phyloP scores from a whole-genome alignment of 1,140 invertebrate species.

The Solen grandis region DNA sequence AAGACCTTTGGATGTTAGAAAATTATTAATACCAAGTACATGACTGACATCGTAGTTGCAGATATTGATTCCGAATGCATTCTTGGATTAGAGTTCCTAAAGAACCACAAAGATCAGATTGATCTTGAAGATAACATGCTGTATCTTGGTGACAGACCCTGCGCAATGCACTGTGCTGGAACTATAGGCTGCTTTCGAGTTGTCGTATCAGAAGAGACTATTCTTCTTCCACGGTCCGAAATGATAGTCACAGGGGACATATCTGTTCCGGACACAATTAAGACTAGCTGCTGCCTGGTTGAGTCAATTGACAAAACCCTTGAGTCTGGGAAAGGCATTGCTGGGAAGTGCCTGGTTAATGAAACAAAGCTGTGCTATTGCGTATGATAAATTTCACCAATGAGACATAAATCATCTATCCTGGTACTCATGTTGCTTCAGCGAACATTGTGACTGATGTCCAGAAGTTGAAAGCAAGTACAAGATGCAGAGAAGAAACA shows the following conservation, averaged over 20 bases:
- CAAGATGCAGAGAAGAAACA: too few species aligned
- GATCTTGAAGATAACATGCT: conserved; percentile 13
- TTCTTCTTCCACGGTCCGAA: conserved; percentile 27
- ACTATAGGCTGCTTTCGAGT: conserved; percentile 34
- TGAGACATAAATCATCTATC: conserved; percentile 11
- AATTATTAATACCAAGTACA: neutral
- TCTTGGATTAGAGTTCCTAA: conserved; percentile 31
- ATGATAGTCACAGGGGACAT: neutral
- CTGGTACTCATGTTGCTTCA: conserved; percentile 5
- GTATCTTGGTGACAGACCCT: neutral
- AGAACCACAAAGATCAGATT: neutral
- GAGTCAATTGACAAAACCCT: neutral
- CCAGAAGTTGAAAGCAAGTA: neutral
- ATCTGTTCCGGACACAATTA: neutral
- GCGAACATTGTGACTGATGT: neutral
- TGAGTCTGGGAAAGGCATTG: conserved; percentile 5
- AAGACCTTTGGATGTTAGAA: neutral
- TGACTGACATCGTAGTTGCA: conserved; percentile 14
- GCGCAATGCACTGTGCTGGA: neutral
- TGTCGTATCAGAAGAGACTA: neutral
- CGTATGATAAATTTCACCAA: conserved; percentile 2
- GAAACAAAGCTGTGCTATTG: neutral
- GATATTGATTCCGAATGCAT: conserved; percentile 41
- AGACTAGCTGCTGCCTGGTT: neutral
- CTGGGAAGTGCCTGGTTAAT: conserved; percentile 1